phyloP scores from a whole-genome alignment of 2,797 vertebrate genomes.

The Alectoris magna region DNA sequence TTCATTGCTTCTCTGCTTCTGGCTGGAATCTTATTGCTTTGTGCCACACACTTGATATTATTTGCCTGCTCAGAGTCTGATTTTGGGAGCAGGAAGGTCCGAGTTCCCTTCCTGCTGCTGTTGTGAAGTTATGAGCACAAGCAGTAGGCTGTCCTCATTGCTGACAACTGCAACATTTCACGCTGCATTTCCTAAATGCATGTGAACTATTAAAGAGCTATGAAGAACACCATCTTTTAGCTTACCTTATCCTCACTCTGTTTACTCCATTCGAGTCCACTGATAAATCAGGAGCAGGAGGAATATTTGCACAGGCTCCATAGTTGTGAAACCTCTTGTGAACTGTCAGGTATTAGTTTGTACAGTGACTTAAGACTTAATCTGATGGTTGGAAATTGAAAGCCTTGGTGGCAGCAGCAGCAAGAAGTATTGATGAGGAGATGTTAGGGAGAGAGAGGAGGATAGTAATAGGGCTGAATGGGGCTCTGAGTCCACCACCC shows the following conservation, averaged over 20 bases:
- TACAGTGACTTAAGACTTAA: neutral
- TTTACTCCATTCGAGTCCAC: neutral
- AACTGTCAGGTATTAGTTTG: neutral
- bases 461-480: neutral
- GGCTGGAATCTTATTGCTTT: neutral
- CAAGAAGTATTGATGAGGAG: neutral
- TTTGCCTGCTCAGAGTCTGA: neutral
- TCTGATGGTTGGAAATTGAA: neutral
- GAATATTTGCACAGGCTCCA: neutral
- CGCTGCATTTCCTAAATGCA: neutral
- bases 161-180: neutral
- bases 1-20: neutral
- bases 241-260: neutral
- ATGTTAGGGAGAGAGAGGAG: neutral
- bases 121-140: neutral
- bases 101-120: neutral
- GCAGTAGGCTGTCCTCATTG: neutral
- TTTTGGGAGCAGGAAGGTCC: neutral
- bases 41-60: accelerated
- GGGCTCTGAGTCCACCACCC: neutral
- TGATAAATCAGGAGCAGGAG: neutral
- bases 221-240: neutral
- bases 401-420: neutral
- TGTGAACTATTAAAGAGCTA: neutral
- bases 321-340: neutral